Evolutionary conservation across 2,797 vertebrate species (phyloP).

Genomic region (Cirrhinus molitorella): DNA sequence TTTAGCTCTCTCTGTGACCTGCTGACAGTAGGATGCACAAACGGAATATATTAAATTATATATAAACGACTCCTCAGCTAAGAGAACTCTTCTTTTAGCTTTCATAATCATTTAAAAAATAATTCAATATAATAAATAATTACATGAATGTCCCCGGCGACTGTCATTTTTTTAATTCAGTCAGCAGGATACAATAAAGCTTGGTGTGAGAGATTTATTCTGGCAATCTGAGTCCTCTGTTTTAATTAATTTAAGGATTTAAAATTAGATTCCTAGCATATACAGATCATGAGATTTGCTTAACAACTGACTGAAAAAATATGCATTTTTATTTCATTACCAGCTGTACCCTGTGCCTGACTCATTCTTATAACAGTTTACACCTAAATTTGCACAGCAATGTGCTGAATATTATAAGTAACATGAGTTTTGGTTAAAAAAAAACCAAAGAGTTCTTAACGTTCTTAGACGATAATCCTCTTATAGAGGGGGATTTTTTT

Average conservation of each 20-base stretch:
- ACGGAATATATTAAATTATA: no score
- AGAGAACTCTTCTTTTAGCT: neutral
- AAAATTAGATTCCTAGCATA: no score
- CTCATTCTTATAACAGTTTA: neutral
- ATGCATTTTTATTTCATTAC: neutral
- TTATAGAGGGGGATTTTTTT: no score
- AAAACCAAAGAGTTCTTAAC: neutral
- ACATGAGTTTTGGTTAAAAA: neutral
- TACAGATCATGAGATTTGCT: no score
- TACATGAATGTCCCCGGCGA: no score
- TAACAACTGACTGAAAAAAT: no score
- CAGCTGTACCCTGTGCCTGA: neutral
- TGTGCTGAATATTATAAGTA: neutral
- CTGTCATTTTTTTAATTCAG: neutral
- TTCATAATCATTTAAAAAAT: neutral
- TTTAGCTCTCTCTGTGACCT: constrained; percentile 25
- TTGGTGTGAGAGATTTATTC: neutral
- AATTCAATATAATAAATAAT: neutral
- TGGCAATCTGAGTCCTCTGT: no score
- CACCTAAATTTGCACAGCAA: neutral
- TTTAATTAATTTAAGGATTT: no score
- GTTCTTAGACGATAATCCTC: constrained; percentile 6
- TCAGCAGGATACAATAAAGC: neutral
- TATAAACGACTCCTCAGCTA: neutral
- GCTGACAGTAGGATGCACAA: neutral